These are phyloP conservation scores for Euura lappo DNA, from an alignment of 1,140 invertebrate genomes.

Conservation along the genomic window DNA sequence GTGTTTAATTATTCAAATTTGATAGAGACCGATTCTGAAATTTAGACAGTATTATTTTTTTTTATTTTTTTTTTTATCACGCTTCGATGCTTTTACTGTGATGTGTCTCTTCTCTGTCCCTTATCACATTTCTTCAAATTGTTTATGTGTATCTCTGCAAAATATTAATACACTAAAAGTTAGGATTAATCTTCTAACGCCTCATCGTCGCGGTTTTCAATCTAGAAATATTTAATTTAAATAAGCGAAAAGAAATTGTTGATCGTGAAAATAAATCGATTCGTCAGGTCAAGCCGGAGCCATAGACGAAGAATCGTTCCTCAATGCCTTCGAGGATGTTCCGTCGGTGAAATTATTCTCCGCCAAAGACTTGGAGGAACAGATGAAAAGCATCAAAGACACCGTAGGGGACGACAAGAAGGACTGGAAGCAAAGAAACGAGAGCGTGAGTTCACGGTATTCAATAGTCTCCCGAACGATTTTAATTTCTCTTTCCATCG, in stretches of 20 bases:
- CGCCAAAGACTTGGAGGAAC: constrained; percentile 82
- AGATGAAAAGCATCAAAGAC: constrained; percentile 77
- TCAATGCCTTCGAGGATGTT: constrained; percentile 84
- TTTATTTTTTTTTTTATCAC: not conserved
- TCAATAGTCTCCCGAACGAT: not conserved
- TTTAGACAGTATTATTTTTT: too few relatives aligned
- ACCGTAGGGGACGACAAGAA: constrained; percentile 80
- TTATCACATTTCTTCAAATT: too few relatives aligned
- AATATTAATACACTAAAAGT: constrained; percentile 20
- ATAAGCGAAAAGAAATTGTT: too few relatives aligned
- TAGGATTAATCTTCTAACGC: too few relatives aligned
- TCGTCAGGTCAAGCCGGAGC: constrained; percentile 74
- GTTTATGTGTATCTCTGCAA: not conserved
- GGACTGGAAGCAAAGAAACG: constrained; percentile 93
- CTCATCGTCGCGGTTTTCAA: too few relatives aligned
- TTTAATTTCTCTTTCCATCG: constrained; percentile 29
- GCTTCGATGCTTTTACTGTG: not conserved
- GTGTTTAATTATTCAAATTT: too few relatives aligned
- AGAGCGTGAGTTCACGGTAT: constrained; percentile 70
- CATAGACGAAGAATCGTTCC: constrained; percentile 88
- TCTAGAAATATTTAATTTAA: too few relatives aligned
- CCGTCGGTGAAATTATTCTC: constrained; percentile 85
- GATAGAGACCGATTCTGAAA: too few relatives aligned
- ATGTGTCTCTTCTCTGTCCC: too few relatives aligned
- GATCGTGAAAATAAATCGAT: constrained; percentile 26